Conservation (phyloP, 2,113 vertebrate genomes). For the Epinephelus cyanopodus region DNA sequence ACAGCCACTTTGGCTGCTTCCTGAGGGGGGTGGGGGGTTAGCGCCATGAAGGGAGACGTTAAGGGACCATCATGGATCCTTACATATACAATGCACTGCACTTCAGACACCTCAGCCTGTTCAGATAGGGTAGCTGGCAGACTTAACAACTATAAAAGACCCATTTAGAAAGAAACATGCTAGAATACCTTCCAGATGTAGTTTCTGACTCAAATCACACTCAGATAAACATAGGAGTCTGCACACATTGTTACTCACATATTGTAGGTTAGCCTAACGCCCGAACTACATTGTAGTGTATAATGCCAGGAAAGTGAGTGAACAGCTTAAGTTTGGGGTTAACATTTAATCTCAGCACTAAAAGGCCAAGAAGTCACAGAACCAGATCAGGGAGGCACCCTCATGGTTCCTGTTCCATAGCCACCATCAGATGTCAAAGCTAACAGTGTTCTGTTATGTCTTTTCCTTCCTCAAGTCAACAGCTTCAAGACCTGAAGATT, state of each 20-base stretch:
- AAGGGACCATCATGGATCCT: slow-evolving; percentile 54
- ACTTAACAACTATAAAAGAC: slow-evolving; percentile 8
- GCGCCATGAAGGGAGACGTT: slow-evolving; percentile 21
- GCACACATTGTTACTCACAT: slow-evolving; percentile 28
- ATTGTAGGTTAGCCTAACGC: not conserved
- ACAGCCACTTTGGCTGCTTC: slow-evolving; percentile 88
- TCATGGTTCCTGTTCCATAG: slow-evolving; percentile 72
- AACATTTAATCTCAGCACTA: slow-evolving; percentile 9
- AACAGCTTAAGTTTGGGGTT: slow-evolving; percentile 28
- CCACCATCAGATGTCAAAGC: slow-evolving; percentile 78
- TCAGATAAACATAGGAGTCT: slow-evolving; percentile 27
- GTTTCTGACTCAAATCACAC: slow-evolving; percentile 15
- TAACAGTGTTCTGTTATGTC: slow-evolving; percentile 88
- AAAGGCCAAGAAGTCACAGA: slow-evolving; percentile 26
- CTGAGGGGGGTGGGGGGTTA: slow-evolving; percentile 68
- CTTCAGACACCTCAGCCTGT: slow-evolving; percentile 58
- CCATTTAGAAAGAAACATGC: slow-evolving; percentile 12
- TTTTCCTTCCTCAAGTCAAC: slow-evolving; percentile 86
- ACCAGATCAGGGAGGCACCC: slow-evolving; percentile 49
- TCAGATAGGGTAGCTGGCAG: slow-evolving; percentile 35
- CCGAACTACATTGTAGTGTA: slow-evolving; percentile 30
- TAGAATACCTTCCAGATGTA: slow-evolving; percentile 5
- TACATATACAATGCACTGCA: slow-evolving; percentile 57
- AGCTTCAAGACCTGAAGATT: slow-evolving; percentile 81
- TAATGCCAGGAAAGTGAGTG: slow-evolving; percentile 13